Percentiles rank a stretch among this genome's conserved stretches.
Evolutionary conservation across 2,797 vertebrate species (phyloP).

Genomic region (Psittacula echo): DNA sequence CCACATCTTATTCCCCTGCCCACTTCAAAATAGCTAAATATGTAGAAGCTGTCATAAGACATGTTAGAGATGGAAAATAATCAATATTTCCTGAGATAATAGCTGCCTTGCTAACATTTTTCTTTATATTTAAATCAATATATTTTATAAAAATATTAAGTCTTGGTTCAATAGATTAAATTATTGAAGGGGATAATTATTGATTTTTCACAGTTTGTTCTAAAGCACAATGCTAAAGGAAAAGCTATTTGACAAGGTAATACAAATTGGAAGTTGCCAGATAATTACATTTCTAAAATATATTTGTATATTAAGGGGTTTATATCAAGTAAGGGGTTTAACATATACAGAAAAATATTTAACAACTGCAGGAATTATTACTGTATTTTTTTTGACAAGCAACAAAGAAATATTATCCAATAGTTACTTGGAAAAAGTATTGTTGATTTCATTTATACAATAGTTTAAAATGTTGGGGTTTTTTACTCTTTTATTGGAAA

Average conservation of each 20-base stretch:
- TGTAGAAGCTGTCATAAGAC: not conserved
- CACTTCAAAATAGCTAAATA: not conserved
- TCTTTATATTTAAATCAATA: not conserved
- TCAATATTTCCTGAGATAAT: not conserved
- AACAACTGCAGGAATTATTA: not conserved
- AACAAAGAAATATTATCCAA: not conserved
- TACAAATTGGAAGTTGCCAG: not conserved
- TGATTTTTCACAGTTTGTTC: not conserved
- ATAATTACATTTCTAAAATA: not conserved
- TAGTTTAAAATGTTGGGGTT: fast-evolving
- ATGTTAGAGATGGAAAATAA: not conserved
- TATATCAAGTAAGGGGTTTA: not conserved
- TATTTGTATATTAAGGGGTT: not conserved
- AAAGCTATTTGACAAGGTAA: not conserved
- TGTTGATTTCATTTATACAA: not conserved
- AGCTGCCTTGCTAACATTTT: not conserved
- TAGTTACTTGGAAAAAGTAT: not conserved
- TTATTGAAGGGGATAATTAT: not conserved
- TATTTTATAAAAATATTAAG: not conserved
- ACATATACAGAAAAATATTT: not conserved
- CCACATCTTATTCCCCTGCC: not conserved
- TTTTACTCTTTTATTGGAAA: not conserved
- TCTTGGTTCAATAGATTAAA: not conserved
- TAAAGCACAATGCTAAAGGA: not conserved
- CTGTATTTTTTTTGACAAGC: not conserved